Conservation (phyloP, 2,888 invertebrate species). For the Hylaea fasciaria region DNA sequence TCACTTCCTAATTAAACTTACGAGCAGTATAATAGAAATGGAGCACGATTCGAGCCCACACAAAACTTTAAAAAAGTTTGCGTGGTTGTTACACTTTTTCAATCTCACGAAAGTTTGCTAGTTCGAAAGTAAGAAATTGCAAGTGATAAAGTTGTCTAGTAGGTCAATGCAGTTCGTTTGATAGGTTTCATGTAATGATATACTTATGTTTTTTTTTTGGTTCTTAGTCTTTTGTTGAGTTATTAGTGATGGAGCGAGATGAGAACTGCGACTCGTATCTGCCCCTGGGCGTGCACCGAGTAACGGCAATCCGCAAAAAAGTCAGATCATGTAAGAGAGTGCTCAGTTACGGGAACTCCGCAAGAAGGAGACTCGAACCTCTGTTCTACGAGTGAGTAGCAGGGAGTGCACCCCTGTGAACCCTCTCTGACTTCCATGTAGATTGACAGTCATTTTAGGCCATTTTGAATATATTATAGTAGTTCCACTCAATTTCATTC, state of each 20-base stretch:
- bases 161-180: background rate
- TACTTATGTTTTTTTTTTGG: constrained; percentile 7
- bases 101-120: constrained; percentile 10
- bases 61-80: constrained; percentile 28
- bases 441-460: too few species aligned
- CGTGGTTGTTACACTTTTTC: constrained; percentile 17
- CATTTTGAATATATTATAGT: too few species aligned
- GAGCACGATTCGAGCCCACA: constrained; percentile 4
- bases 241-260: constrained; percentile 14
- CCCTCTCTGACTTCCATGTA: background rate
- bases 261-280: constrained; percentile 39
- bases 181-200: constrained; percentile 7
- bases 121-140: constrained; percentile 4
- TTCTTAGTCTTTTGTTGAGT: constrained; percentile 22
- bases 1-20: constrained; percentile 15
- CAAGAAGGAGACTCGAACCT: constrained; percentile 60
- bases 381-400: constrained; percentile 57
- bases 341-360: constrained; percentile 42
- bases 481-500: too few species aligned
- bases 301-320: constrained; percentile 80
- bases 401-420: constrained; percentile 34
- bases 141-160: constrained; percentile 1
- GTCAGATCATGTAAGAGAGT: constrained; percentile 73
- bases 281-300: constrained; percentile 87
- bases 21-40: constrained; percentile 1